Evolutionary conservation across 2,797 vertebrate genomes (phyloP).

Genomic region (Oryzias dopingdopingensis): DNA sequence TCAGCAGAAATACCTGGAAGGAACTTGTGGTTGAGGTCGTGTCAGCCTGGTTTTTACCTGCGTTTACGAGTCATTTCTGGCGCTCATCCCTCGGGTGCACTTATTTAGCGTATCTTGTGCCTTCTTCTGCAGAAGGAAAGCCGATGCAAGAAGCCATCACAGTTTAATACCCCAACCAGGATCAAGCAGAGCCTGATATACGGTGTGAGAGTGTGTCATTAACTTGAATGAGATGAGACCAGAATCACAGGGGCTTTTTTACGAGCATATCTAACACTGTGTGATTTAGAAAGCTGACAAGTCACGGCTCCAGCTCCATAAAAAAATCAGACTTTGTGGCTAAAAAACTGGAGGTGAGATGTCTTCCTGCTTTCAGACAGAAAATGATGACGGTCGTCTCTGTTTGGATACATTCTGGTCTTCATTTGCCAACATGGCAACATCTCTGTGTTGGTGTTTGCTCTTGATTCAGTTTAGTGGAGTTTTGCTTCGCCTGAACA

Average conservation of each 20-base stretch:
- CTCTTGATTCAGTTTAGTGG: slow-evolving; percentile 70
- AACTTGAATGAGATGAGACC: slow-evolving; percentile 59
- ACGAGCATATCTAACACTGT: slow-evolving; percentile 40
- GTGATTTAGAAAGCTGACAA: slow-evolving; percentile 70
- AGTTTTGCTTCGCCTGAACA: slow-evolving; percentile 69
- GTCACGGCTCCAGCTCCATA: slow-evolving; percentile 55
- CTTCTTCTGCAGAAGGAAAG: slow-evolving; percentile 27
- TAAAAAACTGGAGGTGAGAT: too few species aligned
- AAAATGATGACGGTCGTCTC: too few species aligned
- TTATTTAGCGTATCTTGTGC: slow-evolving; percentile 29
- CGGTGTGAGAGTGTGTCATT: slow-evolving; percentile 60
- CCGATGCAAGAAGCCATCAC: slow-evolving; percentile 49
- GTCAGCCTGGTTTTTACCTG: slow-evolving; percentile 24
- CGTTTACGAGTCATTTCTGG: slow-evolving; percentile 46
- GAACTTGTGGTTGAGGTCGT: slow-evolving; percentile 3
- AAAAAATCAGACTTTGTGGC: slow-evolving; percentile 52
- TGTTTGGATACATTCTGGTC: neutral
- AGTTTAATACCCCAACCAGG: slow-evolving; percentile 68
- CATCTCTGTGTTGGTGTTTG: slow-evolving; percentile 53
- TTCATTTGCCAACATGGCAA: slow-evolving; percentile 40
- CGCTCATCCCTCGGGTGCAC: slow-evolving; percentile 33
- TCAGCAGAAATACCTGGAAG: slow-evolving; percentile 39
- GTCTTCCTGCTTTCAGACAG: too few species aligned
- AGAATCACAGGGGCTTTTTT: slow-evolving; percentile 60
- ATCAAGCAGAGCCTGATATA: slow-evolving; percentile 69